Evolutionary conservation across 2,113 vertebrate species (phyloP), one percentile per base, ranked within the genome.

Genomic region (Archocentrus centrarchus): DNA sequence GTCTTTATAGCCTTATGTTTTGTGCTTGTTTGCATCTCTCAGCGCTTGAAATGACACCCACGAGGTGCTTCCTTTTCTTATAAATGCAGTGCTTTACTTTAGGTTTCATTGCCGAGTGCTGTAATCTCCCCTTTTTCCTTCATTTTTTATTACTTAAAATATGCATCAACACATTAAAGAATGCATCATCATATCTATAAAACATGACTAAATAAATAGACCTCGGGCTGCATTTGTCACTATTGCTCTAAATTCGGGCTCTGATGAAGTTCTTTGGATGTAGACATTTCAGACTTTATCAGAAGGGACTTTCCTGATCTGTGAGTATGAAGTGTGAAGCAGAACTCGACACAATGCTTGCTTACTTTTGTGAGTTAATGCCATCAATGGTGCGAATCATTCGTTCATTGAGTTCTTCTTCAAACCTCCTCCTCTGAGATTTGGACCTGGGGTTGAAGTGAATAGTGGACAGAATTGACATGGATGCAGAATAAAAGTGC

Each of bases 301-400:
- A 63, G 9, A 58, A 32, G 44, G n/a, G 32, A 57, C 37, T 24
- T 20, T 37, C 7, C 8, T 10, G 41, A 44, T 15, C 8, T 64
- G 70, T 9, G 30, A 39, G 11, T 18, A 15, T 44, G 13, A 17
- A 80, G n/a, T 30, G 75, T 11, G 59, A 58, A 61, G 62, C 9
- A 66, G 32, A 61, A 0, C 4, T 20, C 62, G 39, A 78, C 37
- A 10, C 1, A 10, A n/a, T 22, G 3, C 97, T 90, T 95, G 97
- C 98, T 99, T 99, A 99, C 98, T 99, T 99, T 80, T 99, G 98
- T 55, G 98, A 97, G 86, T 98, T 99, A 93, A 99, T 98, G 82
- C 97, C 98, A n/a, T 99, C 97, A 75, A 99, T 98, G 60, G 98
- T 98, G 90, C 97, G 97, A 90, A 99, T 99, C 97, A 99, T 99